Percentiles rank a stretch among this genome's conserved stretches.
These are phyloP conservation scores for Plectus sambesii DNA, from an alignment of 1,140 invertebrate genomes.

Conservation along the genomic window DNA sequence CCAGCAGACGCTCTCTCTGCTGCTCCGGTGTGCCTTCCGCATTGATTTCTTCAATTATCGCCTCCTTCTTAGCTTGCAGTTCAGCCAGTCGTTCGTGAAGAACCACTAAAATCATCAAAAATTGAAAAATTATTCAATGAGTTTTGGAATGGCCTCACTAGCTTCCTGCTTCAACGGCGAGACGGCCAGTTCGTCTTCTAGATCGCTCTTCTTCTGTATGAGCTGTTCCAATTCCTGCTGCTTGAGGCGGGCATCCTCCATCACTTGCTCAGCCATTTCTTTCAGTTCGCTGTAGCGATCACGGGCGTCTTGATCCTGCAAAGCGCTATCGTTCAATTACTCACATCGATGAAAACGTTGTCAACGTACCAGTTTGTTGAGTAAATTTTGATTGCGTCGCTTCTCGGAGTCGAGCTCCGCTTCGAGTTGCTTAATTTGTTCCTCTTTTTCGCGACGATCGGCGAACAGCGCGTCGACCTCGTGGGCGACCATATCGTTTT, in stretches of 20 bases:
- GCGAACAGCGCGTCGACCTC: constrained; percentile 22
- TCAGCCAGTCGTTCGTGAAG: constrained; percentile 28
- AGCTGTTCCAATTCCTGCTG: constrained; percentile 22
- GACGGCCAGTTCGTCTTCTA: constrained; percentile 26
- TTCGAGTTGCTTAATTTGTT: constrained; percentile 14
- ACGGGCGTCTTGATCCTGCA: constrained; percentile 19
- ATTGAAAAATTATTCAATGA: not conserved
- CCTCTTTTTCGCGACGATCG: constrained; percentile 24
- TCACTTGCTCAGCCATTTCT: constrained; percentile 14
- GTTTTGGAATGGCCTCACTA: constrained; percentile 14
- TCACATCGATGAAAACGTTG: not conserved
- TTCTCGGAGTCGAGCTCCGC: constrained; percentile 9
- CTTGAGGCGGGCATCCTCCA: constrained; percentile 8
- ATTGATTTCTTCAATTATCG: constrained; percentile 16
- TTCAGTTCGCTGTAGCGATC: constrained; percentile 22
- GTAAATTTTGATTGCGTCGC: constrained; percentile 11
- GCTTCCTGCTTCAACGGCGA: constrained; percentile 29
- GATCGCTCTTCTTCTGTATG: constrained; percentile 20
- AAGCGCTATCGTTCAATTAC: not conserved
- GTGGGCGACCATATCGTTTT: constrained; percentile 17
- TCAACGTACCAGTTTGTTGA: constrained; percentile 15
- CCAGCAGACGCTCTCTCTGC: constrained; percentile 21
- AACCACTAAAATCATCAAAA: constrained; percentile 22
- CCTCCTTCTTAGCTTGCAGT: constrained; percentile 14
- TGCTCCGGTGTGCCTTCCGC: constrained; percentile 22